Conservation (phyloP, 2,113 vertebrate genomes). For the Columba janthina region DNA sequence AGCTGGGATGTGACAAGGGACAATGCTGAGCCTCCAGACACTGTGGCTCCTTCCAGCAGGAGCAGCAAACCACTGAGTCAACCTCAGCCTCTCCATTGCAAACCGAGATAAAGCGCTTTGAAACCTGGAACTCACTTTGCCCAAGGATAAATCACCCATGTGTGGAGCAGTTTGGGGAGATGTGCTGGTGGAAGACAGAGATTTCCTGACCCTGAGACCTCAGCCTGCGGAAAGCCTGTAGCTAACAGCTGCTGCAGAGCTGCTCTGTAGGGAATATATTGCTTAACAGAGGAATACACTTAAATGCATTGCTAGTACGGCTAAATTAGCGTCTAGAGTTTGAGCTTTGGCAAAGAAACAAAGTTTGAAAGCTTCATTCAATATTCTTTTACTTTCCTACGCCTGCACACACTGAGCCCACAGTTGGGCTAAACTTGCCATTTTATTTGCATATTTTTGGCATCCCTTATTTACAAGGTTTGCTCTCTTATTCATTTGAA, state of each 20-base stretch:
- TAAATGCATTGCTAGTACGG: neutral
- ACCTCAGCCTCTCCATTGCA: neutral
- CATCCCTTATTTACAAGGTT: neutral
- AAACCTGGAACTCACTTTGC: neutral
- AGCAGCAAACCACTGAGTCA: neutral
- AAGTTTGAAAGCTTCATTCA: neutral
- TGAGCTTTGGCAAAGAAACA: constrained; percentile 6
- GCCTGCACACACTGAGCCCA: neutral
- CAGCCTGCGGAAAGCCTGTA: neutral
- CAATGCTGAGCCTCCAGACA: neutral
- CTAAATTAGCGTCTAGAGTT: constrained; percentile 6
- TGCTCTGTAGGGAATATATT: neutral
- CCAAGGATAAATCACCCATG: neutral
- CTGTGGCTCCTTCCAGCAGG: rapidly evolving
- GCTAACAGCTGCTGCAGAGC: constrained; percentile 19
- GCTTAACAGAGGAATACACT: neutral
- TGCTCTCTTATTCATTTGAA: neutral
- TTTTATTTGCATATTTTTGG: neutral
- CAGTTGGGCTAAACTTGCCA: neutral
- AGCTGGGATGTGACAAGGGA: neutral
- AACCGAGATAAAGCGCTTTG: neutral
- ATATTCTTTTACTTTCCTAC: neutral
- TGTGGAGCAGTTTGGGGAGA: neutral
- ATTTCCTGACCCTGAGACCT: neutral
- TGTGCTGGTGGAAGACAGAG: neutral